These are phyloP conservation scores for Microcebus ravelobensis DNA, from an alignment of 2,113 vertebrate species.

Conservation along the genomic window DNA sequence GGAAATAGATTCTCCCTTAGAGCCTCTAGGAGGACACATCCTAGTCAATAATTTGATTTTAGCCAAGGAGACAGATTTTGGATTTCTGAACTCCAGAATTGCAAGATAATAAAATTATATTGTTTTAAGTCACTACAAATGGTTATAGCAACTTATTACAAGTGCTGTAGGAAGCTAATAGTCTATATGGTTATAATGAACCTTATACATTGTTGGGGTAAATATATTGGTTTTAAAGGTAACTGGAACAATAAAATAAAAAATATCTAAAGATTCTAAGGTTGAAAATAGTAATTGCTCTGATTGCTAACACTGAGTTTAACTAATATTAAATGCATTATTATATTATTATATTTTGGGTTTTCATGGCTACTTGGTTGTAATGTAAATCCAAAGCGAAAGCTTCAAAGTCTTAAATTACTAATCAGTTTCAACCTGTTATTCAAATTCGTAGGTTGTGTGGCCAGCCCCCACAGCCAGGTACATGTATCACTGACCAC, in stretches of 20 bases:
- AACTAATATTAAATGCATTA: not conserved
- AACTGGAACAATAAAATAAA: not conserved
- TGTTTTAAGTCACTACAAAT: not conserved
- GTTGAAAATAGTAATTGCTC: not conserved
- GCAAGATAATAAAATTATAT: not conserved
- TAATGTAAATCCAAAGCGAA: not conserved
- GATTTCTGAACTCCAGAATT: not conserved
- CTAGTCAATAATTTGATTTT: not conserved
- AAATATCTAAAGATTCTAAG: not conserved
- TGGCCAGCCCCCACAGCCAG: not conserved
- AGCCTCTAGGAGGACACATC: not conserved
- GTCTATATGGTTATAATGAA: not conserved
- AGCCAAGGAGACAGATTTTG: not conserved
- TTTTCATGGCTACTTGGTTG: not conserved
- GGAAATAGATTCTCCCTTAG: not conserved
- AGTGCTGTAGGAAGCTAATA: not conserved
- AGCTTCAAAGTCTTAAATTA: not conserved
- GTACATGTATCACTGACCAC: accelerated
- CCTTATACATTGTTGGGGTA: not conserved
- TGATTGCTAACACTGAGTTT: not conserved
- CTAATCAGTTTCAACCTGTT: not conserved
- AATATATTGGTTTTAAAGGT: not conserved
- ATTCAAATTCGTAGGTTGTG: not conserved
- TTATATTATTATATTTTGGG: not conserved
- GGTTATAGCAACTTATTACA: not conserved